phyloP scores from a whole-genome alignment of 2,113 vertebrate species.

The Perca fluviatilis region DNA sequence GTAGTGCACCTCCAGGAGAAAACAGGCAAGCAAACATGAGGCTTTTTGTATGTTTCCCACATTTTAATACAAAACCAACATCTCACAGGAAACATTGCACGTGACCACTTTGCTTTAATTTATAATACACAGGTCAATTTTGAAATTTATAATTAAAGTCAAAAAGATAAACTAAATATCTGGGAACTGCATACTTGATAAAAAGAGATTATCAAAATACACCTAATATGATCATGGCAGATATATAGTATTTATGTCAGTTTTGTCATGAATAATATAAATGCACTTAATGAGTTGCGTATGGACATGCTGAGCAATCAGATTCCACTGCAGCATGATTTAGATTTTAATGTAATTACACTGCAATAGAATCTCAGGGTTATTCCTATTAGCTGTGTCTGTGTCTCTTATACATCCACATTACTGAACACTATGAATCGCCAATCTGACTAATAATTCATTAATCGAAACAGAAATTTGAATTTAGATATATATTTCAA shows the following conservation, averaged over 20 bases:
- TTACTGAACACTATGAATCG: background rate
- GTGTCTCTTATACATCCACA: background rate
- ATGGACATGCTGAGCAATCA: constrained; percentile 14
- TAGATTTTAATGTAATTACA: constrained; percentile 15
- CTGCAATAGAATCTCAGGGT: background rate
- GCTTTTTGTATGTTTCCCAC: background rate
- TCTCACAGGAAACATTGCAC: background rate
- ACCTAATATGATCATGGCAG: background rate
- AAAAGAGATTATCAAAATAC: background rate
- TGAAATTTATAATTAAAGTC: background rate
- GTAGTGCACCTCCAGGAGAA: background rate
- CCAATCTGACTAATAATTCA: background rate
- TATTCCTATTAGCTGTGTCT: background rate
- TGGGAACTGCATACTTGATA: too few relatives aligned
- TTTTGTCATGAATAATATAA: constrained; percentile 19
- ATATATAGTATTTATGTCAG: constrained; percentile 1
- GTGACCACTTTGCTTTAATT: background rate
- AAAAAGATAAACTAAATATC: background rate
- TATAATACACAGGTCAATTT: background rate
- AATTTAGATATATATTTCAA: background rate
- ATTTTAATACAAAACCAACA: background rate
- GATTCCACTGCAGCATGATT: constrained; percentile 14
- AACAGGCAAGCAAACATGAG: background rate
- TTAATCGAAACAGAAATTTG: background rate
- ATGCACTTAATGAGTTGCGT: background rate